Evolutionary conservation across 2,797 vertebrate genomes (phyloP).

Genomic region (Brachyrhaphis roseni): DNA sequence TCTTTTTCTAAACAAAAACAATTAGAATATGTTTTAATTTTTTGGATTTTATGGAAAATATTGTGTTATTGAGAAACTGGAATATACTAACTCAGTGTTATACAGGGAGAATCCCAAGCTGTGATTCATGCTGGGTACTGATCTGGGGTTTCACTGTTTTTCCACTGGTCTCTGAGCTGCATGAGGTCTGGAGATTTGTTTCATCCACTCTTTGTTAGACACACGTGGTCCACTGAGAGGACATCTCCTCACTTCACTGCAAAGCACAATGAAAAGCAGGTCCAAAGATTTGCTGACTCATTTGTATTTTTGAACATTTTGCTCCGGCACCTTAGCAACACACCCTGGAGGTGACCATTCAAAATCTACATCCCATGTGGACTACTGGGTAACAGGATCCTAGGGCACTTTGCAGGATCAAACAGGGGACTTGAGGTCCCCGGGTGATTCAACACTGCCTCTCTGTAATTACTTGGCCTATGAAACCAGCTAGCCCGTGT

Average conservation of each 20-base stretch:
- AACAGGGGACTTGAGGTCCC: conserved; percentile 58
- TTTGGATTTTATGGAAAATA: not conserved
- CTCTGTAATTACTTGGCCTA: conserved; percentile 67
- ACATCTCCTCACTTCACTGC: conserved; percentile 59
- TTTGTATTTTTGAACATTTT: conserved; percentile 68
- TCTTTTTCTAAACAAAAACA: not conserved
- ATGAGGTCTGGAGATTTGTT: conserved; percentile 38
- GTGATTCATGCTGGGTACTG: conserved; percentile 7
- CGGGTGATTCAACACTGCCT: conserved; percentile 63
- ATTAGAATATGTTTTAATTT: not conserved
- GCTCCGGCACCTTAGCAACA: conserved; percentile 67
- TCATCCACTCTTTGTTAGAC: conserved; percentile 46
- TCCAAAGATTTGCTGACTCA: conserved; percentile 47
- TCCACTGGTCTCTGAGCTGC: conserved; percentile 39
- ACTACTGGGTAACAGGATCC: conserved; percentile 56
- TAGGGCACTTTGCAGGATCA: conserved; percentile 48
- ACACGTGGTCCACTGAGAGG: conserved; percentile 60
- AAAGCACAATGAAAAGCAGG: conserved; percentile 58
- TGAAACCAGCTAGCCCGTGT: conserved; percentile 47
- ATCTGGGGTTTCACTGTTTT: conserved; percentile 40
- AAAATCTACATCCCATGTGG: conserved; percentile 49
- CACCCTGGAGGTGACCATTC: conserved; percentile 56
- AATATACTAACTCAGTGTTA: not conserved
- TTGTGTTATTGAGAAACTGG: not conserved
- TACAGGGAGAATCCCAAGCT: not conserved